These are phyloP conservation scores for Xyrauchen texanus DNA, from an alignment of 2,113 vertebrate species.

Conservation along the genomic window DNA sequence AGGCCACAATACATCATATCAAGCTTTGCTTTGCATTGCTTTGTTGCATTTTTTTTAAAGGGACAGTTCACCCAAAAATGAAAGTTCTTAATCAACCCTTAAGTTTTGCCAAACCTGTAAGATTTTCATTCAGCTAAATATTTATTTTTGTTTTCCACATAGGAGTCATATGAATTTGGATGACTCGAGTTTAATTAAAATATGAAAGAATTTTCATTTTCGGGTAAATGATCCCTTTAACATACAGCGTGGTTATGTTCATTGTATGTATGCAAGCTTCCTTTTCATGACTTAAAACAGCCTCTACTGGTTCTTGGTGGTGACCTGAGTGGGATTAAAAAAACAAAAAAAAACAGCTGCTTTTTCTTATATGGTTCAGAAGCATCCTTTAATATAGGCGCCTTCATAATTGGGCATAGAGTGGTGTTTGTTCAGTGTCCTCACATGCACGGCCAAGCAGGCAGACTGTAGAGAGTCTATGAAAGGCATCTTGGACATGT, in stretches of 20 bases:
- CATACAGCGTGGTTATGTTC: neutral
- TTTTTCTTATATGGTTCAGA: conserved; percentile 17
- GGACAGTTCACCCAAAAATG: no score
- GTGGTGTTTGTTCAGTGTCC: conserved; percentile 47
- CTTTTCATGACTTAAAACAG: neutral
- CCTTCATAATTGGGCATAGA: conserved; percentile 39
- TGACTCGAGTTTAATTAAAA: no score
- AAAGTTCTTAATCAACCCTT: no score
- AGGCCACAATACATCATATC: neutral
- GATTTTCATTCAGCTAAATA: neutral
- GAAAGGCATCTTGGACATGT: no score
- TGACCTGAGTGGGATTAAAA: conserved; percentile 48
- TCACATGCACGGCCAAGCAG: conserved; percentile 45
- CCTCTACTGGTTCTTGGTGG: neutral
- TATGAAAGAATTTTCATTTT: no score
- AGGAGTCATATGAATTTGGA: no score
- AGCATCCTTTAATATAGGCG: conserved; percentile 24
- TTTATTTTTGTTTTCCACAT: no score
- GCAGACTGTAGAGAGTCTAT: neutral
- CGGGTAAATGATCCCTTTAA: neutral
- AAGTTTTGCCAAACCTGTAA: no score
- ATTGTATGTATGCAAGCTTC: neutral
- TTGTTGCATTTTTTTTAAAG: no score
- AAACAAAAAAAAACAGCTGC: no score
- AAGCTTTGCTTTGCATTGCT: neutral